Evolutionary conservation across 2,113 vertebrate genomes (phyloP), one percentile per base, ranked within the genome.

Genomic region (Pachypanchax playfairii): DNA sequence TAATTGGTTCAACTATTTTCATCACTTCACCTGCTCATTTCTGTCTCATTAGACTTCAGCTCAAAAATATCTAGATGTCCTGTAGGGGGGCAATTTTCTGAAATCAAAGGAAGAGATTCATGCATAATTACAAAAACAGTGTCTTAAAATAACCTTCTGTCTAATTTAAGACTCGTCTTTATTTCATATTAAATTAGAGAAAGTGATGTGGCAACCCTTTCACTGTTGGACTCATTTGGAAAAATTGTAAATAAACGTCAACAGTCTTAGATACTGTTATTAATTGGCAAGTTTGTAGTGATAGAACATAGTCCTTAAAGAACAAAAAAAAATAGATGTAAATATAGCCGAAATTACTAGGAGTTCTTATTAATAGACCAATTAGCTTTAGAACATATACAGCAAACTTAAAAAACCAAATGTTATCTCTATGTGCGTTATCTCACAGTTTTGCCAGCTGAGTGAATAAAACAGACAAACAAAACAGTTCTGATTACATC

Each of bases 1-100:
- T 76, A 67, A 78, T 60, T 75, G 51, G 52, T 28, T 73, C 24
- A 36, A 36, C 25, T 53, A 51, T 48, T 58, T 39, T 26, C 18
- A 77, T 76, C 33, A 59, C 42, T 36, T 50, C n/a, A 51, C 8
- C 36, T 46, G 49, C 56, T 69, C 48, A 43, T 28, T 42, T 75
- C 38, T 39, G 35, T 36, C 56, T 75, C 38, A 63, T 62, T 65
- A 41, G n/a, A 39, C 38, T 44, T 68, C 53, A 49, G 29, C 15
- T 38, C 17, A 55, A 64, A 47, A 41, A 15, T 28, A 44, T 51
- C 14, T 35, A 5, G 18, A 14, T 62, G 48, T 71, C n/a, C 35
- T 50, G 14, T 20, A 21, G 13, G 2, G 10, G 9, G 18, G 6
- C 29, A 10, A 21, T 44, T 55, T 52, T 8, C 26, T 55, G 17